Evolutionary conservation across 2,113 vertebrate species (phyloP), one percentile per base, ranked within the genome.

Genomic region (Labrus mixtus): DNA sequence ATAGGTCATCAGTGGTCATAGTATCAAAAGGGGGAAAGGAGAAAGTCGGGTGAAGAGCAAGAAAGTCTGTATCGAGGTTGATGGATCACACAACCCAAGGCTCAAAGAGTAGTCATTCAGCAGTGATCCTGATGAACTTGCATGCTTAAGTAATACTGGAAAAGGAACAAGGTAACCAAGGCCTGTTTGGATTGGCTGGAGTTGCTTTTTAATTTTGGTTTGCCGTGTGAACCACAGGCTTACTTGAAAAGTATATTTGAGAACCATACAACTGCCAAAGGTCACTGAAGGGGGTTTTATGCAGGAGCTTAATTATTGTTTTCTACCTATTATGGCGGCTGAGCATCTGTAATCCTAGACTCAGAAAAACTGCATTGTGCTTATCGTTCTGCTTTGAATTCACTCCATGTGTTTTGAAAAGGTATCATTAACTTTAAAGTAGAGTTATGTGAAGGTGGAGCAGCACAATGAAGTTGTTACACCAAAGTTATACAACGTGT

Each of bases 161-260:
- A 33, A 78, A 63, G 46, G 45, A 41, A 59, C 54, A 20, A 50
- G 19, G 57, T 36, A 59, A 50, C 50, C 15, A 12, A 10, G 62
- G 39, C n/a, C 53, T 81, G 84, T 85, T 83, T 83, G 57, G 54
- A 68, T 19, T 88, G 82, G 83, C 85, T 75, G 41, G 25, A 54
- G 46, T 60, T 61, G 59, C 68, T 58, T 56, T 66, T 67, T 78
- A 12, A 61, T 86, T 83, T 73, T 4, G 66, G 73, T 76, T 80
- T 59, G 56, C 69, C 17, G 23, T 56, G 19, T 58, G 50, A 36
- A 79, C 80, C 54, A 0, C 74, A 65, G 0, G n/a, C 59, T 81
- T 36, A 74, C 25, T 77, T 43, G 22, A 56, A 23, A 75, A 50
- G 59, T 78, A 75, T 51, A 70, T 69, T 78, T 79, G 48, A 66